Evolutionary conservation across 2,797 vertebrate species (phyloP), one percentile per base, ranked within the genome.

Genomic region (Allobates femoralis): DNA sequence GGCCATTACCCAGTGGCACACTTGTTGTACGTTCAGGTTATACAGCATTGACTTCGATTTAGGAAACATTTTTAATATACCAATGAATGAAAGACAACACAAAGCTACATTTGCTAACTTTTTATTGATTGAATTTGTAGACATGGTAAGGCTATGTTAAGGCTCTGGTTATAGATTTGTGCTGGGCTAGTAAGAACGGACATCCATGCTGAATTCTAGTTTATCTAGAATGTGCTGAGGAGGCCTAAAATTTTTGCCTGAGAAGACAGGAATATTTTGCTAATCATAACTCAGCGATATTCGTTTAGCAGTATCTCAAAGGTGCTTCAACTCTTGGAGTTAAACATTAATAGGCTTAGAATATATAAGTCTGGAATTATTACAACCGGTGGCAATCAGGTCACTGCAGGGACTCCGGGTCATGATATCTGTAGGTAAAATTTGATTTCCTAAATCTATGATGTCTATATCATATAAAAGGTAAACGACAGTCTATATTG

Each of bases 261-360:
- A 87, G 84, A 84, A 87, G 76, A 50, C 86, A 80, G n/a, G 62
- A 86, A 66, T 81, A 76, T 41, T 67, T 69, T 62, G 80, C 60
- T 84, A 83, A 79, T 79, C 56, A 50, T 64, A n/a, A 55, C 32
- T 75, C 28, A 37, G 51, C 64, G 62, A 37, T 19, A 56, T 37
- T 74, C 32, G 64, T 1, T 67, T 71, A 53, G 64, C 8, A 14
- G 56, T 56, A 66, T 78, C 26, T 84, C 55, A 76, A 56, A 81
- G 71, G 66, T 88, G 62, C 26, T 37, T 85, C 76, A 81, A 77
- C 71, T 18, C 76, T 19, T 69, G 14, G 15, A 64, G 83, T 85
- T 88, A 88, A 85, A 77, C 50, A 85, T 88, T 88, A 88, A 88
- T 37, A 60, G 79, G 50, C 26, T 10, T 53, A 6, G 58, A 46